Evolutionary conservation across 2,888 invertebrate species (phyloP), one percentile per base, ranked within the genome.

Genomic region (Cacoxenus indagator): DNA sequence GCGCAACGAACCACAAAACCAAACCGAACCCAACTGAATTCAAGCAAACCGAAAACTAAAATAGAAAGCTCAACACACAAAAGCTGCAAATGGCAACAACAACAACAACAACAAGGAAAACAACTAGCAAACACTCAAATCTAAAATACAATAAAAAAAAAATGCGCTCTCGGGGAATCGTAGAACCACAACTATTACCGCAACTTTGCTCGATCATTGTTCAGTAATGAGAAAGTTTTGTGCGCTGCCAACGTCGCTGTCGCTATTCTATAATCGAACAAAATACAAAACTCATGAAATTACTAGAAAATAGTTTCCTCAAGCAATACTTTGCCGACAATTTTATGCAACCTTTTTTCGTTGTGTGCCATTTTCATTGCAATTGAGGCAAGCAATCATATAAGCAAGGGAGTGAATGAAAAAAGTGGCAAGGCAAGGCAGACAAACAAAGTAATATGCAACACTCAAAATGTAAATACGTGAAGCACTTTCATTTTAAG

Each of bases 301-400:
- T 78, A 76, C 77, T 78, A 71, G 75, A 72, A 78, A 78, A 78
- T 78, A 80, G 77, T 79, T 78, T 75, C 65, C 51, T 19, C 9
- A 19, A 51, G 22, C 8, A 75, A 76, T 72, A 70, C 70, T 71
- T 57, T 57, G 4, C 8, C n/a, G 29, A 57, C 37, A 54, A 54
- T 54, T 24, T 54, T 24, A 54, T 54, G 54, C 19, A 14, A 17
- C 48, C 6, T 37, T 37, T 8, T 37, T 8, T n/a, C 11, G 29
- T 37, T 57, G 57, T 31, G 29, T 57, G 57, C 11, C 2, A 11
- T 17, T 26, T 24, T 55, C 11, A 3, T 55, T 26, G 55, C n/a
- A n/a, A 17, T 19, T 48, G 48, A 8, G 24, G 26, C 11, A 37
- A 37, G 37, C 14, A 11, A 14, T 5, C 14, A 8, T 55, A 14